phyloP scores from a whole-genome alignment of 2,113 vertebrate genomes.

The Zapornia atra region DNA sequence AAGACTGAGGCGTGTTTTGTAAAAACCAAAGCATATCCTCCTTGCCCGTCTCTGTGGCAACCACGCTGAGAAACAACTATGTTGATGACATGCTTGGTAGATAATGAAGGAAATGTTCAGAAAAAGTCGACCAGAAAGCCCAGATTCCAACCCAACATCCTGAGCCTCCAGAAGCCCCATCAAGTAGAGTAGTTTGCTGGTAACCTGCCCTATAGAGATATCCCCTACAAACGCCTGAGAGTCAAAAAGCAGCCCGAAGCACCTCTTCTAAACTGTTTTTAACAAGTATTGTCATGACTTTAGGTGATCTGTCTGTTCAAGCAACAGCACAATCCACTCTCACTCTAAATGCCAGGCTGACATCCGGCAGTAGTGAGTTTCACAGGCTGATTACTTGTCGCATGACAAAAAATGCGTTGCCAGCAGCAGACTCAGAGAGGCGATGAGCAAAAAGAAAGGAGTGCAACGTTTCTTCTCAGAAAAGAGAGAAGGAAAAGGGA shows the following conservation, averaged over 20 bases:
- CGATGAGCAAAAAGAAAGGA: neutral
- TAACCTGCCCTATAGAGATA: neutral
- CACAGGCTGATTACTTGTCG: neutral
- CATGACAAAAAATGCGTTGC: neutral
- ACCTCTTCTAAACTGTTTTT: neutral
- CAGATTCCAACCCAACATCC: neutral
- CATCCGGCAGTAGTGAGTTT: neutral
- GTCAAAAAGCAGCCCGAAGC: neutral
- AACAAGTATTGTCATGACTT: neutral
- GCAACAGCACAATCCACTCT: neutral
- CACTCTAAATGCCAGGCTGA: neutral
- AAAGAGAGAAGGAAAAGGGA: neutral
- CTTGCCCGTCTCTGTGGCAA: neutral
- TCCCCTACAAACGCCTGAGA: neutral
- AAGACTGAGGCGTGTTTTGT: neutral
- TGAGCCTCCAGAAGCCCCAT: neutral
- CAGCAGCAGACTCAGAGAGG: neutral
- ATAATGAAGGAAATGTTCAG: neutral
- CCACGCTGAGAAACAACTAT: rapidly evolving
- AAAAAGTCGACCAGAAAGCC: neutral
- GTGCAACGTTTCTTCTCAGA: neutral
- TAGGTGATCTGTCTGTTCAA: neutral
- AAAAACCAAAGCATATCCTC: neutral
- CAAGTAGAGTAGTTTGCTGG: neutral
- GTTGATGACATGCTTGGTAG: neutral